Base-by-base conservation (phyloP, 1,140 invertebrate genomes). In the Cylas formicarius region DNA sequence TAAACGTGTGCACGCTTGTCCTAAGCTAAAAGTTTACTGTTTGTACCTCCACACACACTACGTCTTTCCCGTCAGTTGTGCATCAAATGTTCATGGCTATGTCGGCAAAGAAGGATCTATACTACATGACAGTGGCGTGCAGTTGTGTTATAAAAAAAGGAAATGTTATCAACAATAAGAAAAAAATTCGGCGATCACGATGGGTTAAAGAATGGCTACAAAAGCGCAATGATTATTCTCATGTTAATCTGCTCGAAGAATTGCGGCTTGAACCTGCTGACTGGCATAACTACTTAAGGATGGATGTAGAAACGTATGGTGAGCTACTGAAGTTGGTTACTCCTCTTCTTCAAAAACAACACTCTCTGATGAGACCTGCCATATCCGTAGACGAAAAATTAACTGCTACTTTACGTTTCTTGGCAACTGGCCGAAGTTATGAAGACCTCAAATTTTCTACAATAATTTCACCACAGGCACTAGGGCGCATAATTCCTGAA, bases 401-500 rank as follows among this genome's bases (percentile, higher is more conserved):
- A 21, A 44, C 36, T 19, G 28, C 52, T 7, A 58, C 57, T 22
- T 35, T 62, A 21, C 40, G 51, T 38, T 61, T 44, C 48, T 49
- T 5, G 34, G 34, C 34, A 4, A 38, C 14, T 11, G 20, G 20
- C 3, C 20, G 36, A n/a, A 26, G 20, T 13, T 48, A 44, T 34
- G 46, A 43, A 28, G 13, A 33, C 21, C 17, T 48, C 10, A 48
- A 41, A 35, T 48, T 45, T 37, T 33, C 43, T 37, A 22, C 26
- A 28, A 18, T 24, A 28, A 45, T 45, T 22, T 37, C 43, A 19
- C 21, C 43, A 29, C 43, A 45, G 32, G 35, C 20, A 3, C 17
- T 44, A 1, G 42, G 32, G 20, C 7, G 29, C 4, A 27, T 44
- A 2, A 44, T 44, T 17, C 42, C 42, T 14, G 42, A 45, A 37